These are phyloP conservation scores for Tadarida brasiliensis DNA, from an alignment of 2,797 vertebrate genomes.

Conservation along the genomic window DNA sequence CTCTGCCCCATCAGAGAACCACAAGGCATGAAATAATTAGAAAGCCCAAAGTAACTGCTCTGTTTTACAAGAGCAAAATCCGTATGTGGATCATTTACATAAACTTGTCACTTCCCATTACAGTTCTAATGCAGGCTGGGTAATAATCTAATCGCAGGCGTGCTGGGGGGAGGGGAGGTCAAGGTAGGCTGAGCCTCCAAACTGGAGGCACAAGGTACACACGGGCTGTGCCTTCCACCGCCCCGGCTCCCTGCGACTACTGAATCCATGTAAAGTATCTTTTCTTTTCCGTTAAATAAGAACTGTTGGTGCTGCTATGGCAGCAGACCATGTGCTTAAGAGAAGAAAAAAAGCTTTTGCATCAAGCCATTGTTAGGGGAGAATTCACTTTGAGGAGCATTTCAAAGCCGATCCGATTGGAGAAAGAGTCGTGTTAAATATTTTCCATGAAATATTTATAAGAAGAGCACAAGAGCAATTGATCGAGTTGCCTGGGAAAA, in stretches of 20 bases:
- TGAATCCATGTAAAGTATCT: slow-evolving; percentile 88
- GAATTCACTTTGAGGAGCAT: slow-evolving; percentile 90
- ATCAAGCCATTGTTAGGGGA: slow-evolving; percentile 91
- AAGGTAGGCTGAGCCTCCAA: slow-evolving; percentile 82
- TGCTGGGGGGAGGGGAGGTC: slow-evolving; percentile 81
- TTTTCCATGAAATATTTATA: slow-evolving; percentile 94
- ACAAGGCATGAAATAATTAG: slow-evolving; percentile 99
- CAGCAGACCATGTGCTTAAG: slow-evolving; percentile 90
- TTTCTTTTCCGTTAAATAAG: slow-evolving; percentile 90
- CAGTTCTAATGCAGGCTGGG: slow-evolving; percentile 83
- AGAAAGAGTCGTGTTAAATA: slow-evolving; percentile 90
- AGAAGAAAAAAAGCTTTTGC: slow-evolving; percentile 86
- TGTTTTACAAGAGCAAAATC: slow-evolving; percentile 92
- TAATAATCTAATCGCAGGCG: slow-evolving; percentile 85
- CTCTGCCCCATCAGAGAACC: slow-evolving; percentile 94
- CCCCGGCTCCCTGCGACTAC: background rate
- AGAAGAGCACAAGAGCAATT: slow-evolving; percentile 85
- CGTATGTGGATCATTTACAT: slow-evolving; percentile 91
- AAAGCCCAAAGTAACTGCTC: slow-evolving; percentile 94
- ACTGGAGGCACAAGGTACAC: slow-evolving; percentile 82
- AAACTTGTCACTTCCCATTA: slow-evolving; percentile 92
- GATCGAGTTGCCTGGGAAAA: slow-evolving; percentile 88
- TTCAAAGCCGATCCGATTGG: slow-evolving; percentile 89
- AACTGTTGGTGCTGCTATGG: slow-evolving; percentile 92
- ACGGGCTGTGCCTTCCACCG: slow-evolving; percentile 80